Percentiles rank a stretch among this genome's conserved stretches.
Conservation (phyloP, 35 echinoderm and acorn worm genomes). For the Nesometra sesokonis region DNA sequence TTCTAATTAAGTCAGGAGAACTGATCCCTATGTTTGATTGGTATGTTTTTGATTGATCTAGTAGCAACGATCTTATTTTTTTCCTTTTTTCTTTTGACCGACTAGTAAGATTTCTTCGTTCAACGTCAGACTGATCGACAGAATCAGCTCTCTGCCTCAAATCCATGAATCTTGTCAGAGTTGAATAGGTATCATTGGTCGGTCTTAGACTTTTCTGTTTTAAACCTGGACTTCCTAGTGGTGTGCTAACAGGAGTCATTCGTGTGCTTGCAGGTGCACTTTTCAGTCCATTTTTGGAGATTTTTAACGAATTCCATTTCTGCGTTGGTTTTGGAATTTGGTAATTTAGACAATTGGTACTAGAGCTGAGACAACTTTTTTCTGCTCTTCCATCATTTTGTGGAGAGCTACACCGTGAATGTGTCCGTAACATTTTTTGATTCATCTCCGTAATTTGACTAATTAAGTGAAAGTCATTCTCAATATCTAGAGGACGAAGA, state of each 20-base stretch:
- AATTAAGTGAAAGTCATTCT: neutral
- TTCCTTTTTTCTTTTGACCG: neutral
- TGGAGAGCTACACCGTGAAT: neutral
- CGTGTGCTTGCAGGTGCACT: neutral
- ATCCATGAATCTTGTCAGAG: neutral
- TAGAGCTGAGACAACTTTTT: neutral
- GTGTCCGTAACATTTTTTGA: neutral
- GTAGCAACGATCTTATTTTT: neutral
- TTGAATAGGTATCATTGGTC: neutral
- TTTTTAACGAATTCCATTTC: neutral
- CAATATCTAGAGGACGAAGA: neutral
- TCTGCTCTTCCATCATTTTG: neutral
- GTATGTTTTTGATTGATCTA: neutral
- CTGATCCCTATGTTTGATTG: neutral
- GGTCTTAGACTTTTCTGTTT: neutral
- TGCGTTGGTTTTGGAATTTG: neutral
- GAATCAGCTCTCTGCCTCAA: neutral
- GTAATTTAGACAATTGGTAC: neutral
- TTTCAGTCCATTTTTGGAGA: neutral
- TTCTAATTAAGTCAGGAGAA: neutral
- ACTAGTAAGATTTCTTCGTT: neutral
- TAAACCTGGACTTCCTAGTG: neutral
- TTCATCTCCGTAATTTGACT: neutral
- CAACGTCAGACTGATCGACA: neutral
- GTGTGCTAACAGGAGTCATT: neutral